These are phyloP conservation scores for Podiceps cristatus DNA, from an alignment of 2,113 vertebrate species.

Conservation along the genomic window DNA sequence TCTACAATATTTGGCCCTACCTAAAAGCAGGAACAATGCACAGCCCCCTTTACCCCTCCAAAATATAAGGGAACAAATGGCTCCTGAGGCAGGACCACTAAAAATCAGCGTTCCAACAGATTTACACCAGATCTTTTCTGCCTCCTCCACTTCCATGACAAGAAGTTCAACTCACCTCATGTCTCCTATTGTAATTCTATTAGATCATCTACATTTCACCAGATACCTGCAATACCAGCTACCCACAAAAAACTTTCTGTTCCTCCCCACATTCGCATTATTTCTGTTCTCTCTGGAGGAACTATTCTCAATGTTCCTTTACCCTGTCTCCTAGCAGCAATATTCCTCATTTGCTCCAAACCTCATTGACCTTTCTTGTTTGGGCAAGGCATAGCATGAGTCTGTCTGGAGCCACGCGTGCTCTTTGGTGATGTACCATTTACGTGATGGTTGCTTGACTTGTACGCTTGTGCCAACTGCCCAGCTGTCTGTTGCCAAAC, in stretches of 20 bases:
- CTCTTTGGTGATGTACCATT: background rate
- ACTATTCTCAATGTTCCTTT: background rate
- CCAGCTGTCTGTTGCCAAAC: background rate
- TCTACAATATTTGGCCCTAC: background rate
- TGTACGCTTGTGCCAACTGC: background rate
- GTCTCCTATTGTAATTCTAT: background rate
- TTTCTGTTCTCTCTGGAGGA: background rate
- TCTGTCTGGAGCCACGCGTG: background rate
- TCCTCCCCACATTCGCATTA: background rate
- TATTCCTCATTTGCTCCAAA: background rate
- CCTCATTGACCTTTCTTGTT: background rate
- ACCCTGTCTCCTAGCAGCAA: background rate
- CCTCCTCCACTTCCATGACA: background rate
- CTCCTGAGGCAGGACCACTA: background rate
- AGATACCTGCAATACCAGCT: background rate
- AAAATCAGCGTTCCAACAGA: background rate
- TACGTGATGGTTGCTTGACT: background rate
- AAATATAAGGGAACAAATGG: background rate
- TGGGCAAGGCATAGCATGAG: background rate
- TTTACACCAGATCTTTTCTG: background rate
- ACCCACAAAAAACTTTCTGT: background rate
- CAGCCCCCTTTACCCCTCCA: fast-evolving
- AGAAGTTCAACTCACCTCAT: background rate
- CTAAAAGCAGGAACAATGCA: background rate
- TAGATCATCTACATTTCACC: background rate